These are phyloP conservation scores for Puffinus mauretanicus DNA, from an alignment of 2,113 vertebrate genomes.

Conservation along the genomic window DNA sequence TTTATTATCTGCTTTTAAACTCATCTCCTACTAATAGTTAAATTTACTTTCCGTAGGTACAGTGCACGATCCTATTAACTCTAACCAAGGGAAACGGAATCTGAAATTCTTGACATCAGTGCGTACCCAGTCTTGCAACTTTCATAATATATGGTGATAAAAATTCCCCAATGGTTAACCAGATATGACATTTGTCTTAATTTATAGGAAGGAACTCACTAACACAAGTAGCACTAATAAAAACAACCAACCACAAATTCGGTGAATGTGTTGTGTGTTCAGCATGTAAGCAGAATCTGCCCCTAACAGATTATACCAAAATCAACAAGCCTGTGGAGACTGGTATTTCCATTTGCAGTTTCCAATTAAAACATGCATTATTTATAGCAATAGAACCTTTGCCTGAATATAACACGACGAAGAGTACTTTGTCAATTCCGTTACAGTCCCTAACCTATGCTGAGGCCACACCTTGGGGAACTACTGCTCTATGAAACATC, in stretches of 20 bases:
- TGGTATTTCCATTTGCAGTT: neutral
- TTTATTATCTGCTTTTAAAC: neutral
- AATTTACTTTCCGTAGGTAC: neutral
- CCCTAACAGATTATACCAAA: neutral
- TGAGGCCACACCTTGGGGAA: neutral
- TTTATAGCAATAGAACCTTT: slow-evolving; percentile 29
- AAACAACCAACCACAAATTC: neutral
- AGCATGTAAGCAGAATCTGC: neutral
- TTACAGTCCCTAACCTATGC: neutral
- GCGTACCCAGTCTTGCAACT: neutral
- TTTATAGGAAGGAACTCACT: neutral
- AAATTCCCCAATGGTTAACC: neutral
- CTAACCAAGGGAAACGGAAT: neutral
- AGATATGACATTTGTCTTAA: neutral
- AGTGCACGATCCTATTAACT: neutral
- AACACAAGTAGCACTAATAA: neutral
- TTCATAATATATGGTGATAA: neutral
- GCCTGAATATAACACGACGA: neutral
- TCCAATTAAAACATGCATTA: slow-evolving; percentile 47
- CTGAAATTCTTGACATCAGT: neutral
- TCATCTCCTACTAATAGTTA: neutral
- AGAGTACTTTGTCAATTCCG: neutral
- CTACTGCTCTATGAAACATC: neutral
- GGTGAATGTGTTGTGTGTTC: neutral
- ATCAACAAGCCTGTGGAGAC: neutral